Percentiles rank a stretch among this genome's conserved stretches.
Conservation (phyloP, 1,140 invertebrate species). For the Zaprionus kolodkinae region DNA sequence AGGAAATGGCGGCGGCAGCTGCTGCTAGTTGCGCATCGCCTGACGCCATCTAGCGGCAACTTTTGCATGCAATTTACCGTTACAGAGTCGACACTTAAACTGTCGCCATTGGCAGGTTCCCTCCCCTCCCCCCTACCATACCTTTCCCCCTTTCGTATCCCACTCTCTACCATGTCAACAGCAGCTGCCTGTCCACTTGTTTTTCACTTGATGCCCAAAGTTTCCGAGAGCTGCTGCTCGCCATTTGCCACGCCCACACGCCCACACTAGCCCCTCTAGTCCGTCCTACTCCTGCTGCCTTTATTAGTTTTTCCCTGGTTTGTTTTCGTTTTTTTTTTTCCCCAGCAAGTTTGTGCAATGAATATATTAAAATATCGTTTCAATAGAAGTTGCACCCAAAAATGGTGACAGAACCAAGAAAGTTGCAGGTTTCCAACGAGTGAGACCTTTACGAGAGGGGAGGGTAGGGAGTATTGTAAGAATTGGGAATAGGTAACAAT, state of each 20-base stretch:
- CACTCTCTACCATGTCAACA: constrained; percentile 54
- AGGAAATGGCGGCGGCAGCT: constrained; percentile 35
- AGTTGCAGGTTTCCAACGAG: background rate
- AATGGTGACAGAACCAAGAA: constrained; percentile 15
- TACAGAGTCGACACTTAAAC: constrained; percentile 60
- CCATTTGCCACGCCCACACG: constrained; percentile 21
- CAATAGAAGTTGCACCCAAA: constrained; percentile 29
- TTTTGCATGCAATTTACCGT: constrained; percentile 67
- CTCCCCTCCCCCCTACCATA: no score
- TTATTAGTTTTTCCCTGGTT: constrained; percentile 46
- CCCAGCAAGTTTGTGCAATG: constrained; percentile 56
- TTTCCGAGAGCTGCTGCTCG: constrained; percentile 47
- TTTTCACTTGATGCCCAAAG: constrained; percentile 76
- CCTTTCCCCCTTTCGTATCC: background rate
- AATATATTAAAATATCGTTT: constrained; percentile 71
- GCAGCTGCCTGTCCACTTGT: constrained; percentile 74
- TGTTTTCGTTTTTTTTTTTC: constrained; percentile 7
- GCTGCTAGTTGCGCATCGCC: constrained; percentile 32
- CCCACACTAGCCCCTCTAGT: background rate
- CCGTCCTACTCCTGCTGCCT: background rate
- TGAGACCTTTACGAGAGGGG: background rate
- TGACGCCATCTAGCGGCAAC: constrained; percentile 63
- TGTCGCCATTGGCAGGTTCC: constrained; percentile 30
- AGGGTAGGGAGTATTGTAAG: no score
- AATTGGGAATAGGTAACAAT: constrained; percentile 1